Percentiles rank a stretch among this genome's conserved stretches.
Conservation (phyloP, 2,113 vertebrate species). For the Cardinalis cardinalis region DNA sequence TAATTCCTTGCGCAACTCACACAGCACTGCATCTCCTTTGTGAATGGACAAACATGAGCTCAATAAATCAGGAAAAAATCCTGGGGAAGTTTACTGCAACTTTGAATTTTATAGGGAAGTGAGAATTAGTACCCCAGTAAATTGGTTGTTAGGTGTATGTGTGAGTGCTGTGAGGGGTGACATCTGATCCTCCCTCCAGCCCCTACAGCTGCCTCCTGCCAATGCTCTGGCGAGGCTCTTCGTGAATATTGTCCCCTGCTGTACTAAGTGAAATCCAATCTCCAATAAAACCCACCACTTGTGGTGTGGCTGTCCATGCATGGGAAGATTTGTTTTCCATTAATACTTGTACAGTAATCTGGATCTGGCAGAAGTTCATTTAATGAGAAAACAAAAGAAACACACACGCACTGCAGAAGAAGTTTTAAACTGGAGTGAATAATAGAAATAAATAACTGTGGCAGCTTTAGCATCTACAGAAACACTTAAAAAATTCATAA, state of each 20-base stretch:
- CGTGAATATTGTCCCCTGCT: neutral
- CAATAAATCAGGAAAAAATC: neutral
- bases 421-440: neutral
- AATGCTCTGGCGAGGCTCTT: neutral
- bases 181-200: neutral
- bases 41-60: neutral
- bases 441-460: neutral
- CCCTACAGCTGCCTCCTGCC: neutral
- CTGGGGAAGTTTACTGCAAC: neutral
- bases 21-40: neutral
- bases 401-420: neutral
- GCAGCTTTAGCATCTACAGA: neutral
- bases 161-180: rapidly evolving
- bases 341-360: neutral
- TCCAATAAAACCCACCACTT: neutral
- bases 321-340: neutral
- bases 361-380: neutral
- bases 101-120: neutral
- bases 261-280: neutral
- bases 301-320: neutral
- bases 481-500: neutral
- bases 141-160: rapidly evolving
- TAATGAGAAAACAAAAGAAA: neutral
- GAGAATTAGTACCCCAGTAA: neutral
- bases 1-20: neutral